phyloP scores from a whole-genome alignment of 2,888 invertebrate genomes.

The Drosophila diplacantha region DNA sequence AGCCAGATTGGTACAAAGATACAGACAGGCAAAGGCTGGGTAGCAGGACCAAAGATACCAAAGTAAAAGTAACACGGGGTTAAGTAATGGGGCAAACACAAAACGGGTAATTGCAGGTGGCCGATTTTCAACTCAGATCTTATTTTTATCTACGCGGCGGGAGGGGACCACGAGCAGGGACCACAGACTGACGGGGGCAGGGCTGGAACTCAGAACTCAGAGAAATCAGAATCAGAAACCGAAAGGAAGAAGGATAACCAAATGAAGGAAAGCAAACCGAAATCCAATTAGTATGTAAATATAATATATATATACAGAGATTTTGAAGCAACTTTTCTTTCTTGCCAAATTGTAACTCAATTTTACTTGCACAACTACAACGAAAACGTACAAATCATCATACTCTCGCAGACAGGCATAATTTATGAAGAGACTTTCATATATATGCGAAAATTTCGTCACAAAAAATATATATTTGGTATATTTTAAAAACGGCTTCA shows the following conservation, averaged over 20 bases:
- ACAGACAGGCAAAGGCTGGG: neutral
- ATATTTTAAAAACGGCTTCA: conserved; percentile 38
- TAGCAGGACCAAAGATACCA: conserved; percentile 14
- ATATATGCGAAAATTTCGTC: conserved; percentile 30
- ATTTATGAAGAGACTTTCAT: conserved; percentile 32
- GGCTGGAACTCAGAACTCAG: conserved; percentile 18
- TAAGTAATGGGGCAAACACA: conserved; percentile 10
- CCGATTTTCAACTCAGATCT: conserved; percentile 28
- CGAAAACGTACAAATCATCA: conserved; percentile 47
- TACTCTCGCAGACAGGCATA: conserved; percentile 49
- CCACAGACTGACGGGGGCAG: conserved; percentile 16
- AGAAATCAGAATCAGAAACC: conserved; percentile 2
- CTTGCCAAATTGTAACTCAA: conserved; percentile 41
- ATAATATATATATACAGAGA: conserved; percentile 52
- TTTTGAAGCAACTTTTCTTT: conserved; percentile 30
- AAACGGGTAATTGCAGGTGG: conserved; percentile 20
- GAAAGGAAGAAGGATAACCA: conserved; percentile 11
- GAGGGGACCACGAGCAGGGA: conserved; percentile 11
- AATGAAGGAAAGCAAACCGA: conserved; percentile 28
- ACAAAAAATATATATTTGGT: conserved; percentile 8
- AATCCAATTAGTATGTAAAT: conserved; percentile 49
- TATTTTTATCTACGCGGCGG: conserved; percentile 17
- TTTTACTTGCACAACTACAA: conserved; percentile 66
- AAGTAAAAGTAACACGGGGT: conserved; percentile 2
- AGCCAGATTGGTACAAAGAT: conserved; percentile 14